Conservation (phyloP, 2,113 vertebrate species). For the Litocranius walleri region DNA sequence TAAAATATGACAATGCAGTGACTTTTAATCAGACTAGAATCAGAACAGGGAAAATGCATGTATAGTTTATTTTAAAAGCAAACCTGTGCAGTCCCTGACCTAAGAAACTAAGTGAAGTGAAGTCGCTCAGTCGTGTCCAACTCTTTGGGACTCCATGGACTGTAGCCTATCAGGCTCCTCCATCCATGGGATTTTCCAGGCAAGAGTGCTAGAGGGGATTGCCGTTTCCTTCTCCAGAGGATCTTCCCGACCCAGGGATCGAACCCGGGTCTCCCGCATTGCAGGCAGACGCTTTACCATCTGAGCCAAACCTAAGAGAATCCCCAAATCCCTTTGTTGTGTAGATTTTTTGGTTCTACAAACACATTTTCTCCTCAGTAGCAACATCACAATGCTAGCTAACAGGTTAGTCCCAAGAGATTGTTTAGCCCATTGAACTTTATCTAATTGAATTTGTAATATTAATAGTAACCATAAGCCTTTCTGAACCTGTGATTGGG, state of each 20-base stretch:
- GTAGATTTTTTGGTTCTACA: neutral
- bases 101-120: neutral
- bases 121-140: too few relatives aligned
- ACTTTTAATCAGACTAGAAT: constrained; percentile 16
- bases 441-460: neutral
- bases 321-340: neutral
- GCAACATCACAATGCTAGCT: neutral
- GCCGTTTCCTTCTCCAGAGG: too few relatives aligned
- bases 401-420: neutral
- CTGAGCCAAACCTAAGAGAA: neutral
- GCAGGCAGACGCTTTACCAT: too few relatives aligned
- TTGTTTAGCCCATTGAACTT: neutral
- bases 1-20: neutral
- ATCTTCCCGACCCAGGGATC: too few relatives aligned
- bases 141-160: too few relatives aligned
- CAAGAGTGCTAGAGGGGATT: too few relatives aligned
- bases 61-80: constrained; percentile 24
- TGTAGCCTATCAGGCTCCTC: too few relatives aligned
- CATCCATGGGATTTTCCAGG: too few relatives aligned
- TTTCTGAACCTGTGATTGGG: neutral
- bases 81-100: neutral
- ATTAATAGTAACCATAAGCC: neutral
- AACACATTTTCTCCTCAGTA: neutral
- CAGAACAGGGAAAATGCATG: neutral
- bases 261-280: too few relatives aligned